Percentiles rank a stretch among this genome's conserved stretches.
These are phyloP conservation scores for Notiomystis cincta DNA, from an alignment of 2,113 vertebrate genomes.

Conservation along the genomic window DNA sequence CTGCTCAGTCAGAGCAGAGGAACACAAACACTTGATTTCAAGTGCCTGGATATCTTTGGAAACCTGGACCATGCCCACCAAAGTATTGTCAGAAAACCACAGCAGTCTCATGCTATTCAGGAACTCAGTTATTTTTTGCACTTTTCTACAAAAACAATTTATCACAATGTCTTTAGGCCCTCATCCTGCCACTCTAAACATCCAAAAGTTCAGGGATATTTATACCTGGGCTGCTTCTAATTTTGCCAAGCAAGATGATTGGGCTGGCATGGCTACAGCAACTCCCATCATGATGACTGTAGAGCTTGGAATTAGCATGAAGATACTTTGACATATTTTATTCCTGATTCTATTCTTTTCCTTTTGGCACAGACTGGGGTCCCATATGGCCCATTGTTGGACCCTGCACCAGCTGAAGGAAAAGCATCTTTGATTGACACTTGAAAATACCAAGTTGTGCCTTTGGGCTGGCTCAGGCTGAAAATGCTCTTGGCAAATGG, in stretches of 20 bases:
- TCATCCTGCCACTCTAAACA: neutral
- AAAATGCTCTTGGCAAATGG: conserved; percentile 48
- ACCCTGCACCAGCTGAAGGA: conserved; percentile 41
- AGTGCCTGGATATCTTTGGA: neutral
- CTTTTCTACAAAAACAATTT: neutral
- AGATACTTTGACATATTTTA: neutral
- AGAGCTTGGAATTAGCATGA: neutral
- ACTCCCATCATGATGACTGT: neutral
- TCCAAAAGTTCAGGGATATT: neutral
- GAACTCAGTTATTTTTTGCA: neutral
- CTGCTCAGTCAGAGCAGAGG: neutral
- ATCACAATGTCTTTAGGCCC: neutral
- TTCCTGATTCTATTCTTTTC: conserved; percentile 37
- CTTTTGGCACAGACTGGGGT: neutral
- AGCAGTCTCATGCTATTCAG: neutral
- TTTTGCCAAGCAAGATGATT: neutral
- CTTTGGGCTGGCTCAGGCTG: conserved; percentile 52
- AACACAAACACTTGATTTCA: neutral
- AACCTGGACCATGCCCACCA: neutral
- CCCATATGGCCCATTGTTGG: conserved; percentile 57
- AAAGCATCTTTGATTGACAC: conserved; percentile 49
- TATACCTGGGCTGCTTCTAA: conserved; percentile 17
- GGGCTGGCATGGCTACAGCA: neutral
- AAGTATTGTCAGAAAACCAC: neutral
- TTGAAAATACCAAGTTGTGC: conserved; percentile 54